phyloP scores from a whole-genome alignment of 2,797 vertebrate genomes.

The Lophius americanus region DNA sequence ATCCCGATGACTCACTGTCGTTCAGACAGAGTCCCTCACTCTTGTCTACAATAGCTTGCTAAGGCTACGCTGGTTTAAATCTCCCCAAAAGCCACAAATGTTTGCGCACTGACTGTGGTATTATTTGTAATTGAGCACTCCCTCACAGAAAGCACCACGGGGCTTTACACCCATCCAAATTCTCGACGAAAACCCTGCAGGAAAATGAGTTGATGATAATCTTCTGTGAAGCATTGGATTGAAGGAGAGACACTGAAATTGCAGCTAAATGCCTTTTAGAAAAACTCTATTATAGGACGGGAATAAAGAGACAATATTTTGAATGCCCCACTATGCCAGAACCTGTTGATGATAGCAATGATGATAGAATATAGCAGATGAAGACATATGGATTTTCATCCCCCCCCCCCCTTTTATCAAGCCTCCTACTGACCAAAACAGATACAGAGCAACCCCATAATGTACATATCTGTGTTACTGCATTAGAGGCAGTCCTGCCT shows the following conservation, averaged over 20 bases:
- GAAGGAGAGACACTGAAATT: slow-evolving; percentile 60
- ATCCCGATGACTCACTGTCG: too few relatives aligned
- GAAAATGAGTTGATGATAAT: slow-evolving; percentile 65
- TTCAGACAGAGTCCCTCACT: background rate
- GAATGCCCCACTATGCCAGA: slow-evolving; percentile 13
- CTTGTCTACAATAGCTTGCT: slow-evolving; percentile 4
- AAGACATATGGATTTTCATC: slow-evolving; percentile 28
- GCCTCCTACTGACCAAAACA: slow-evolving; percentile 6
- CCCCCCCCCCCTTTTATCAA: slow-evolving; percentile 17
- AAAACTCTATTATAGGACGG: slow-evolving; percentile 40
- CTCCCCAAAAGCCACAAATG: slow-evolving; percentile 32
- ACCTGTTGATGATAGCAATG: slow-evolving; percentile 39
- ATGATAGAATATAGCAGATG: slow-evolving; percentile 49
- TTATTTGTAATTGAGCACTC: slow-evolving; percentile 40
- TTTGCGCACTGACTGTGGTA: slow-evolving; percentile 24
- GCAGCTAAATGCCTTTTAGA: slow-evolving; percentile 62
- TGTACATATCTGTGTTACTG: slow-evolving; percentile 1
- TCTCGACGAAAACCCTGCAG: slow-evolving; percentile 35
- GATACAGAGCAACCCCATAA: slow-evolving; percentile 10
- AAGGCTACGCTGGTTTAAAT: too few relatives aligned
- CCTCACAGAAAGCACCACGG: slow-evolving; percentile 42
- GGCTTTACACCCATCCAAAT: slow-evolving; percentile 12
- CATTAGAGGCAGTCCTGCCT: background rate
- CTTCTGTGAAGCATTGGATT: slow-evolving; percentile 57
- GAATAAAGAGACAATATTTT: too few relatives aligned